Percentiles rank a stretch among this genome's conserved stretches.
Conservation (phyloP, 2,888 invertebrate species). For the Cremastinae sp. region DNA sequence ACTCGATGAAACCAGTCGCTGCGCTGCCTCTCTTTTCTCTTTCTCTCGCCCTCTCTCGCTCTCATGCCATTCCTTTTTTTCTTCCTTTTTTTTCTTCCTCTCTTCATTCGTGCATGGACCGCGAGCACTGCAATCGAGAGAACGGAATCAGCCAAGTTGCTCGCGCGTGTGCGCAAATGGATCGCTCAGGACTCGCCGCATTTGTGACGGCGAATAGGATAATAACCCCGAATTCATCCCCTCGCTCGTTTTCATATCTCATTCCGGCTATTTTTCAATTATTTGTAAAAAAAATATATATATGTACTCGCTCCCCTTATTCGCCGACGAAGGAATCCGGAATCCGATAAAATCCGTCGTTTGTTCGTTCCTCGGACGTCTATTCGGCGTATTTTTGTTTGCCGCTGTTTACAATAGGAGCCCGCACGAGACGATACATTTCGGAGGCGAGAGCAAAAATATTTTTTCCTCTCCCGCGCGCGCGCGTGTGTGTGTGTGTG, state of each 20-base stretch:
- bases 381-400: too few species aligned
- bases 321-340: too few species aligned
- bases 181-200: constrained; percentile 72
- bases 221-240: too few species aligned
- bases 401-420: constrained; percentile 27
- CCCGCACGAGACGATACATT: constrained; percentile 18
- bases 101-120: constrained; percentile 29
- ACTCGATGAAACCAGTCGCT: constrained; percentile 62
- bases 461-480: too few species aligned
- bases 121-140: constrained; percentile 43
- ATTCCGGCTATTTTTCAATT: constrained; percentile 17
- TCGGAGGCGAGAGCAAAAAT: constrained; percentile 44
- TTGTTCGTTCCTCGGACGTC: too few species aligned
- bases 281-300: background rate
- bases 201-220: constrained; percentile 77
- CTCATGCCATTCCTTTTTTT: constrained; percentile 30
- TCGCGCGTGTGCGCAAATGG: constrained; percentile 63
- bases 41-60: constrained; percentile 39
- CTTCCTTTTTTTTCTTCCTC: constrained; percentile 31
- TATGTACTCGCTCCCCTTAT: too few species aligned
- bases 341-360: too few species aligned
- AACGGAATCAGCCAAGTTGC: constrained; percentile 42
- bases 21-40: constrained; percentile 47
- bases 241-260: constrained; percentile 23
- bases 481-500: constrained; percentile 26